Percentiles rank a stretch among this genome's conserved stretches.
Conservation (phyloP, 2,888 invertebrate species). For the Itoplectis maculator region DNA sequence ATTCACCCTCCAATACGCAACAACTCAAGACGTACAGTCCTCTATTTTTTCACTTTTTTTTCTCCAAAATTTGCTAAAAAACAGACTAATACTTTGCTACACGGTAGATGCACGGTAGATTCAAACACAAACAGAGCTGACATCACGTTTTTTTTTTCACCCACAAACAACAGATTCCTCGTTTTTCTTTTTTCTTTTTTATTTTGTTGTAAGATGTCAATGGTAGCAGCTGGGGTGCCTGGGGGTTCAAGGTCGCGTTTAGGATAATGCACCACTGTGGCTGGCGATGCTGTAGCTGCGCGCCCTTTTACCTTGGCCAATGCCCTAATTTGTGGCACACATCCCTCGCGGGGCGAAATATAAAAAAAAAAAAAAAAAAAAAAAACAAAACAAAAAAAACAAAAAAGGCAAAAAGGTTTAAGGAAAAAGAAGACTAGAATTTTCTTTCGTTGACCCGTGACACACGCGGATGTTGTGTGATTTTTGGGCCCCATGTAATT, state of each 20-base stretch:
- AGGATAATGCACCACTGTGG: constrained; percentile 83
- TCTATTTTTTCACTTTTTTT: not conserved
- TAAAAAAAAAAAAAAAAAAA: constrained; percentile 23
- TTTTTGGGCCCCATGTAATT: constrained; percentile 80
- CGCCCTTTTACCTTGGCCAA: constrained; percentile 80
- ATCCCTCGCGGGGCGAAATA: constrained; percentile 76
- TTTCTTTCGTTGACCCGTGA: constrained; percentile 80
- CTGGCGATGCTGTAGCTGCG: constrained; percentile 79
- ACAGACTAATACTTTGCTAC: constrained; percentile 17
- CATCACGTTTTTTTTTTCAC: constrained; percentile 29
- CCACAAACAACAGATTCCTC: constrained; percentile 12
- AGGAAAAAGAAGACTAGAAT: constrained; percentile 70
- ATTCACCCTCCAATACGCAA: not conserved
- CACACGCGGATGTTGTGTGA: constrained; percentile 81
- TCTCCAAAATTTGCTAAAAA: not conserved
- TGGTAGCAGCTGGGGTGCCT: constrained; percentile 78
- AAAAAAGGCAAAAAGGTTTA: not conserved
- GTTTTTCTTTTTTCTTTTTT: not conserved
- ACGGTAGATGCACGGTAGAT: constrained; percentile 18
- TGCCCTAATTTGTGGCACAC: constrained; percentile 79
- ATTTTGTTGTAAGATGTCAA: constrained; percentile 73
- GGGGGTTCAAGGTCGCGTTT: constrained; percentile 80
- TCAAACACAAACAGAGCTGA: constrained; percentile 1
- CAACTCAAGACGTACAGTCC: constrained; percentile 7
- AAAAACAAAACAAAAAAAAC: constrained; percentile 48